Evolutionary conservation across 1,140 invertebrate species (phyloP).

Genomic region (Leptinotarsa undecemlineata): DNA sequence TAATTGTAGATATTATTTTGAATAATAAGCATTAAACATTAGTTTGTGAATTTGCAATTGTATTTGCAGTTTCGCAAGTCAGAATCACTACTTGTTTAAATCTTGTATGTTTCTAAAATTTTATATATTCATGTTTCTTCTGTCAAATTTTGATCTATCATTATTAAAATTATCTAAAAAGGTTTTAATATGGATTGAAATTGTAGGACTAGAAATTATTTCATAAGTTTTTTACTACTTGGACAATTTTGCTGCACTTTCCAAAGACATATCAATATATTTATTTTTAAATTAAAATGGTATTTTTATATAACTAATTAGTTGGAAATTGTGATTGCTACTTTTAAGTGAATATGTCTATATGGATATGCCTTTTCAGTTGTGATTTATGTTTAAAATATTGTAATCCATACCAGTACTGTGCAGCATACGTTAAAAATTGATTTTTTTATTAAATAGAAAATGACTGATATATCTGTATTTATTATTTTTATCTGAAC

Average conservation of each 20-base stretch:
- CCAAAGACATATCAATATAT: neutral
- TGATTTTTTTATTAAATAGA: neutral
- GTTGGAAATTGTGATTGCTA: constrained; percentile 7
- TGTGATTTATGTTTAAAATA: neutral
- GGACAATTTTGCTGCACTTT: neutral
- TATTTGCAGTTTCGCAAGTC: no score
- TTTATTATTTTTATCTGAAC: constrained; percentile 1
- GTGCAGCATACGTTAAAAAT: neutral
- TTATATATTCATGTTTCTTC: no score
- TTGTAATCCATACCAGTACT: constrained; percentile 3
- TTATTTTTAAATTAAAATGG: constrained; percentile 9
- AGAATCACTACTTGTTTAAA: no score
- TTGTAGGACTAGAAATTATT: neutral
- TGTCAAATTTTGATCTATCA: no score
- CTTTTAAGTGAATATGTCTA: neutral
- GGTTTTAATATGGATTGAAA: neutral
- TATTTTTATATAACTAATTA: constrained; percentile 7
- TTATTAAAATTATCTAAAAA: neutral
- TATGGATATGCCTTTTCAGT: constrained; percentile 2
- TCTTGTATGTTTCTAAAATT: no score
- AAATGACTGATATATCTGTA: constrained; percentile 10
- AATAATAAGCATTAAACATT: no score
- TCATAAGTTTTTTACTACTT: neutral
- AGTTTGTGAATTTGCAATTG: no score
- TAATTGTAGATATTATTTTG: no score